Evolutionary conservation across 2,113 vertebrate genomes (phyloP), one percentile per base, ranked within the genome.

Genomic region (Hypomesus transpacificus): DNA sequence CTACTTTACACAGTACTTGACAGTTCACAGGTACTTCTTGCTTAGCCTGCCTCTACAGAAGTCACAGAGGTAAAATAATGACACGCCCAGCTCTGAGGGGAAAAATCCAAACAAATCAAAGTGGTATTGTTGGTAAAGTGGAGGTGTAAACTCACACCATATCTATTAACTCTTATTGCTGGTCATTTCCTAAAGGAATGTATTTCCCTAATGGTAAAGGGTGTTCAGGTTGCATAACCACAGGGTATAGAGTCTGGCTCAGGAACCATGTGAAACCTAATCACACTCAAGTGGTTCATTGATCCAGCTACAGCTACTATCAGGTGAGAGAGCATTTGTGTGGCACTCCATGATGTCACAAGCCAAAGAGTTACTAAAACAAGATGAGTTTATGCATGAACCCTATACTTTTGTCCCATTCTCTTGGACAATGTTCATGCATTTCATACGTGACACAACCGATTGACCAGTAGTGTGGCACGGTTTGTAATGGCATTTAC

Each of bases 71-170:
- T 75, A 69, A 82, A 75, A 81, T 46, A 79, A 74, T 75, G 77
- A 77, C 76, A 89, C 90, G 85, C 88, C 75, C 77, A 79, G 82
- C 87, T 89, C 90, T 92, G 87, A 90, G 73, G 14, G 14, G 83
- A 85, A 78, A 86, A 58, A 79, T 68, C 74, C 68, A 70, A 73
- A 24, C 28, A 75, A 78, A 91, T 91, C 88, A 92, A 91, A 90
- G 91, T 91, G 1, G 68, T 74, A 87, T 88, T 89, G 90, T 90
- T 81, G 84, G 73, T 75, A 75, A 73, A 75, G 68, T 76, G 57
- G 77, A 89, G 84, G 86, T 85, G 91, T 90, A 92, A 93, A 89
- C 80, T 79, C 90, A 92, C 87, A 92, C 91, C 91, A 70, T 80
- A 74, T 86, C 83, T 85, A 82, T 86, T 69, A 80, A 80, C 77